A percentile compares a stretch with the other conserved stretches of the same genome.
These are phyloP conservation scores for Tachina grossa DNA, from an alignment of 2,888 invertebrate species.

Conservation along the genomic window DNA sequence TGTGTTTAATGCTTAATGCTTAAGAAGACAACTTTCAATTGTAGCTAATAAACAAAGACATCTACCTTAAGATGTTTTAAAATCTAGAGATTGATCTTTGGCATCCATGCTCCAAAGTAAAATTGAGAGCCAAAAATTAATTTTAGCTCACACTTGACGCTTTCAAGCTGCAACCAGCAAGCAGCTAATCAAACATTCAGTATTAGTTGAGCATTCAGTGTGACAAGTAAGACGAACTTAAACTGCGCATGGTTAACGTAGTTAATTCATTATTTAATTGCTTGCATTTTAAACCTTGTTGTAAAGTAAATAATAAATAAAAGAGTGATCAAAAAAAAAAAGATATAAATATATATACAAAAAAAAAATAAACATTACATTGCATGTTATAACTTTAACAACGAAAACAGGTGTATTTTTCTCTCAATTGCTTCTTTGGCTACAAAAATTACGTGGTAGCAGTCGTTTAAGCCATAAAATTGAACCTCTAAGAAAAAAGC, in stretches of 20 bases:
- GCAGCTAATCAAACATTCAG: slow-evolving; percentile 25
- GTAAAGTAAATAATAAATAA: slow-evolving; percentile 30
- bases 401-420: slow-evolving; percentile 52
- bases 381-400: slow-evolving; percentile 28
- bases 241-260: slow-evolving; percentile 1
- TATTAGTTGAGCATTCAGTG: slow-evolving; percentile 51
- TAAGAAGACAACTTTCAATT: slow-evolving; percentile 9
- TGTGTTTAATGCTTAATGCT: too few species aligned
- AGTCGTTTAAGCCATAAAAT: slow-evolving; percentile 37
- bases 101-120: background rate
- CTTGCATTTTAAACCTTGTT: slow-evolving; percentile 33
- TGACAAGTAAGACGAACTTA: background rate
- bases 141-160: slow-evolving; percentile 4
- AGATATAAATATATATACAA: slow-evolving; percentile 5
- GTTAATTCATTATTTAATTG: slow-evolving; percentile 19
- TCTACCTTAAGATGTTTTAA: slow-evolving; percentile 1
- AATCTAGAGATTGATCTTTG: slow-evolving; percentile 7
- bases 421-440: background rate
- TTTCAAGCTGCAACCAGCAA: slow-evolving; percentile 15
- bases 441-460: background rate
- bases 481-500: slow-evolving; percentile 8
- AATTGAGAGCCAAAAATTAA: slow-evolving; percentile 3
- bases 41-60: background rate
- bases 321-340: slow-evolving; percentile 35
- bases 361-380: slow-evolving; percentile 34